Percentiles rank a stretch among this genome's conserved stretches.
phyloP scores from a whole-genome alignment of 2,113 vertebrate genomes.

The Malurus alboscapulatus region DNA sequence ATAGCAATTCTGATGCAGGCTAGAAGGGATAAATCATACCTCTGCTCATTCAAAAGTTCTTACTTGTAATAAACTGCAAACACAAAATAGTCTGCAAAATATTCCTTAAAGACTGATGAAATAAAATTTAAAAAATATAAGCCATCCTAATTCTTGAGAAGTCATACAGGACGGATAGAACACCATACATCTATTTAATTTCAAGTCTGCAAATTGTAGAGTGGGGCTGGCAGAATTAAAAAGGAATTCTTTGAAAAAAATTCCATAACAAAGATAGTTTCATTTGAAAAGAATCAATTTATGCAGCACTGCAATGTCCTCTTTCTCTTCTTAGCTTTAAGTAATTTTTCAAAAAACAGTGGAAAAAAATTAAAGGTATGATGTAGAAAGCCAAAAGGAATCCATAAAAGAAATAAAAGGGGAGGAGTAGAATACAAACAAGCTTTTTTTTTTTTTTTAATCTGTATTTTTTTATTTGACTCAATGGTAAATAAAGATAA shows the following conservation, averaged over 20 bases:
- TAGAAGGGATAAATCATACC: background rate
- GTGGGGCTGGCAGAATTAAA: background rate
- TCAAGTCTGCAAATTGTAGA: background rate
- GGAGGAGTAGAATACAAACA: background rate
- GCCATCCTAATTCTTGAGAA: background rate
- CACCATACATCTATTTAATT: background rate
- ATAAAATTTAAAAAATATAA: background rate
- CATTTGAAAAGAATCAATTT: background rate
- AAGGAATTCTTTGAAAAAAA: background rate
- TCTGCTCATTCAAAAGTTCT: background rate
- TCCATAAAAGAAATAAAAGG: background rate
- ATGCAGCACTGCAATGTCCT: background rate
- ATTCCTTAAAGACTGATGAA: background rate
- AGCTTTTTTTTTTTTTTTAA: background rate
- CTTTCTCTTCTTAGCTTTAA: background rate
- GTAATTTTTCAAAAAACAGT: background rate
- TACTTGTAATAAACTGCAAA: background rate
- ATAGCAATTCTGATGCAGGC: background rate
- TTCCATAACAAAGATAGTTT: background rate
- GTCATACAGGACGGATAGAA: background rate
- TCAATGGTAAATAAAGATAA: background rate
- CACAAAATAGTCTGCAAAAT: background rate
- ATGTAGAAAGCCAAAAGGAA: background rate
- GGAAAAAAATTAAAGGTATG: background rate
- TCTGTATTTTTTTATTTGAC: background rate